phyloP scores from a whole-genome alignment of 2,888 invertebrate genomes.

The Vanessa cardui region DNA sequence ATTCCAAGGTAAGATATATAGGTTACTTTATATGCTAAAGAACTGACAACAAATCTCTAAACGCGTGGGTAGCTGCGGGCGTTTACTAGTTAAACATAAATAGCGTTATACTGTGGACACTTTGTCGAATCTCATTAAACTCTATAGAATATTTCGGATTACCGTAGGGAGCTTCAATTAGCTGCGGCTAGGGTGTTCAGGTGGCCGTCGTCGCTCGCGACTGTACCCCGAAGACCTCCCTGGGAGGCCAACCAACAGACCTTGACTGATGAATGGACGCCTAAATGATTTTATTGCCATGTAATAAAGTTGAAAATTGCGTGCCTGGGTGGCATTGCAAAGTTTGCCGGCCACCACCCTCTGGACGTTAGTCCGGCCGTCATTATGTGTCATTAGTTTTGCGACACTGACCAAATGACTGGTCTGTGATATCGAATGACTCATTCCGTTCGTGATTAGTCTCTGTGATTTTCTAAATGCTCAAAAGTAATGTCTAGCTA shows the following conservation, averaged over 20 bases:
- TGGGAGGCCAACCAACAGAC: constrained; percentile 71
- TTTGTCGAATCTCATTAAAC: constrained; percentile 36
- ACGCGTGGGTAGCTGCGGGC: too few relatives aligned
- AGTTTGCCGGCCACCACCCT: constrained; percentile 53
- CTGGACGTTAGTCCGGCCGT: constrained; percentile 68
- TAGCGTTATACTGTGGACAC: constrained; percentile 4
- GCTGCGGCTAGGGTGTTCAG: constrained; percentile 66
- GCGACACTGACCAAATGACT: constrained; percentile 83
- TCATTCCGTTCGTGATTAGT: constrained; percentile 77
- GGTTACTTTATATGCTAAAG: too few relatives aligned
- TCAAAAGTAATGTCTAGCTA: constrained; percentile 41
- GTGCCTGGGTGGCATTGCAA: constrained; percentile 42
- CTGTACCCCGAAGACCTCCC: constrained; percentile 69
- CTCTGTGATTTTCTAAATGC: constrained; percentile 68
- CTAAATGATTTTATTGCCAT: constrained; percentile 41
- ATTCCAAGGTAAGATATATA: too few relatives aligned
- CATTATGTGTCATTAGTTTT: constrained; percentile 83
- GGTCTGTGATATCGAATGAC: constrained; percentile 79
- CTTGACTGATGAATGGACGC: constrained; percentile 63
- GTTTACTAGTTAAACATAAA: not conserved
- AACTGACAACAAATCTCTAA: too few relatives aligned
- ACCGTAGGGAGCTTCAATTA: constrained; percentile 65
- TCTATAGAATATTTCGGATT: constrained; percentile 50
- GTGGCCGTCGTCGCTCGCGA: constrained; percentile 63
- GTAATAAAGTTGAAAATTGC: constrained; percentile 54